Base-by-base conservation (phyloP, 1,140 invertebrate genomes). In the Aplysia californica region DNA sequence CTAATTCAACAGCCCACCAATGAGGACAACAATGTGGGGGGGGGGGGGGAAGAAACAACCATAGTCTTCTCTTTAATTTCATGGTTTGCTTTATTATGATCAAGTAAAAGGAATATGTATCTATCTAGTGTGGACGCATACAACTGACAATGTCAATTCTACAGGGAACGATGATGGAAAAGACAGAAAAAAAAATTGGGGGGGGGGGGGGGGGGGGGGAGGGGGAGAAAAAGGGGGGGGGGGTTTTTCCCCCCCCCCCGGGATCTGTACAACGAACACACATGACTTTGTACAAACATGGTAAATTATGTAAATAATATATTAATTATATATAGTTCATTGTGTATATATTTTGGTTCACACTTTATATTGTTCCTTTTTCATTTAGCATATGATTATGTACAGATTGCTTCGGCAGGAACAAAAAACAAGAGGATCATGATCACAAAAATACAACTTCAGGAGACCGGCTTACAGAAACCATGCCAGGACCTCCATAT, bases 61-160 rank as follows among this genome's bases (percentile, higher is more conserved):
- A 59, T 5, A 59, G 31, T 23, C 58, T 59, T 5, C 23, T 6
- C 58, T 5, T 23, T 23, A 23, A 10, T 59, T 59, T 59, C 6
- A 23, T 6, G 6, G 31, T 23, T 21, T 23, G 5, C 31, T 23
- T 15, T 15, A 15, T 59, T 59, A 15, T 59, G 6, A 59, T 50
- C n/a, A 50, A 50, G 44, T 50, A 10, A 50, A 50, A 50, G 10
- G n/a, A 59, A 59, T 15, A 29, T 23, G 31, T 23, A 15, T 59
- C 58, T 59, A 59, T 59, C 58, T 59, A 59, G 31, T 59, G 58
- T n/a, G n/a, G n/a, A 59, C 58, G 23, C 31, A 29, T 59, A 59
- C 58, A 59, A 15, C 31, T 59, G n/a, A 59, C 58, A 23, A 59
- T 59, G 58, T 59, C 58, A 6, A 59, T 23, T 23, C 6, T 59